Evolutionary conservation across 1,140 invertebrate species (phyloP).

Genomic region (Drosophila burlai): DNA sequence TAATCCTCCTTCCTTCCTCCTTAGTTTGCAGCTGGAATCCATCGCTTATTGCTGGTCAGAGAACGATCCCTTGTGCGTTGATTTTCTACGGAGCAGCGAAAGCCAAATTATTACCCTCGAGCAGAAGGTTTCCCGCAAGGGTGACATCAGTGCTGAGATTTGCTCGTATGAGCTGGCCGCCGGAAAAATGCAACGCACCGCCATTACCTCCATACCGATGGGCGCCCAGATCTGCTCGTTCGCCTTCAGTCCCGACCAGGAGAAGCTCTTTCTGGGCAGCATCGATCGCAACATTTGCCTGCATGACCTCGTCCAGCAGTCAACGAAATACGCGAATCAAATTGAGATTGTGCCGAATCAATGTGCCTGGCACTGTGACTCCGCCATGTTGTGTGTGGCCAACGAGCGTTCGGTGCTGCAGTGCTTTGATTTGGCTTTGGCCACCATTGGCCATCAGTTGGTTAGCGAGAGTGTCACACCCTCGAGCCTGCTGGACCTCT

Average conservation of each 20-base stretch:
- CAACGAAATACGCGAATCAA: slow-evolving; percentile 87
- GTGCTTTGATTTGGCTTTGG: slow-evolving; percentile 91
- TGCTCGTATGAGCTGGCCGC: slow-evolving; percentile 90
- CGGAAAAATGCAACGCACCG: slow-evolving; percentile 89
- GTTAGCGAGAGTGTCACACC: slow-evolving; percentile 89
- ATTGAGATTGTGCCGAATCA: slow-evolving; percentile 89
- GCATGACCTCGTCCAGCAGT: slow-evolving; percentile 88
- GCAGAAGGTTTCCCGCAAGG: slow-evolving; percentile 91
- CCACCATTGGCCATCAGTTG: slow-evolving; percentile 89
- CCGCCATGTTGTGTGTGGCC: slow-evolving; percentile 89
- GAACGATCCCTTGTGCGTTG: slow-evolving; percentile 89
- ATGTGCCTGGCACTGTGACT: slow-evolving; percentile 90
- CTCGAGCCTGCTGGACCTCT: slow-evolving; percentile 88
- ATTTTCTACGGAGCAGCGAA: slow-evolving; percentile 88
- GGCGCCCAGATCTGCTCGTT: slow-evolving; percentile 90
- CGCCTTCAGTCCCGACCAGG: slow-evolving; percentile 89
- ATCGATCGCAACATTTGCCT: slow-evolving; percentile 91
- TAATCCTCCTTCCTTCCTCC: background rate
- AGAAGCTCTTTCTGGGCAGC: slow-evolving; percentile 90
- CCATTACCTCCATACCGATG: slow-evolving; percentile 89
- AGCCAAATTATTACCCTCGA: slow-evolving; percentile 91
- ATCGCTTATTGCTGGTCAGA: slow-evolving; percentile 89
- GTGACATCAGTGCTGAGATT: slow-evolving; percentile 91
- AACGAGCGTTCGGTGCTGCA: slow-evolving; percentile 92
- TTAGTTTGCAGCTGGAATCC: slow-evolving; percentile 87